phyloP scores from a whole-genome alignment of 2,113 vertebrate genomes.

The Thamnaconus septentrionalis region DNA sequence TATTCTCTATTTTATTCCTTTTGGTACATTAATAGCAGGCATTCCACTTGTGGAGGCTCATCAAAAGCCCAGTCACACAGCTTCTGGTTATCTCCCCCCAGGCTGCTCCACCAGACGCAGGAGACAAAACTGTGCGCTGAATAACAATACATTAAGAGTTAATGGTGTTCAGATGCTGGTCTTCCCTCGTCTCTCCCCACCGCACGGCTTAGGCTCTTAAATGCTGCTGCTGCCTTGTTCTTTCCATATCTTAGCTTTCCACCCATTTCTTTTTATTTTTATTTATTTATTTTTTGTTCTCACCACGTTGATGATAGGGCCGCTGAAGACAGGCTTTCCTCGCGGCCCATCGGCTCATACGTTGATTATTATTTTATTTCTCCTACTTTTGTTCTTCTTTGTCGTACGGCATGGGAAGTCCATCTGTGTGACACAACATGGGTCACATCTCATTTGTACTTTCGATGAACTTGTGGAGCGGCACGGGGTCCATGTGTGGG shows the following conservation, averaged over 20 bases:
- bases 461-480: constrained; percentile 48
- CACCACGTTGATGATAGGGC: too few relatives aligned
- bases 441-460: constrained; percentile 43
- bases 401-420: constrained; percentile 3
- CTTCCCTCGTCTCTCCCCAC: constrained; percentile 17
- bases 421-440: constrained; percentile 56
- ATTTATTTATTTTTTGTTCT: too few relatives aligned
- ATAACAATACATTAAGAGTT: constrained; percentile 42
- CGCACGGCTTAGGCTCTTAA: constrained; percentile 16
- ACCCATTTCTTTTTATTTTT: too few relatives aligned
- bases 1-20: constrained; percentile 9
- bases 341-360: too few relatives aligned
- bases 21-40: constrained; percentile 11
- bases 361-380: too few relatives aligned
- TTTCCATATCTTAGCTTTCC: not conserved
- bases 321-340: too few relatives aligned
- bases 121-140: constrained; percentile 37
- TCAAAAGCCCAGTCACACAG: constrained; percentile 46
- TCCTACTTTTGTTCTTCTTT: too few relatives aligned
- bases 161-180: constrained; percentile 36
- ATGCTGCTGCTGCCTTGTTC: constrained; percentile 1
- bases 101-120: constrained; percentile 34
- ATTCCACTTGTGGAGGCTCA: constrained; percentile 27
- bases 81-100: constrained; percentile 40
- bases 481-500: constrained; percentile 48